Base-by-base conservation (phyloP, 2,797 vertebrate species). In the Orestias chungarensis region DNA sequence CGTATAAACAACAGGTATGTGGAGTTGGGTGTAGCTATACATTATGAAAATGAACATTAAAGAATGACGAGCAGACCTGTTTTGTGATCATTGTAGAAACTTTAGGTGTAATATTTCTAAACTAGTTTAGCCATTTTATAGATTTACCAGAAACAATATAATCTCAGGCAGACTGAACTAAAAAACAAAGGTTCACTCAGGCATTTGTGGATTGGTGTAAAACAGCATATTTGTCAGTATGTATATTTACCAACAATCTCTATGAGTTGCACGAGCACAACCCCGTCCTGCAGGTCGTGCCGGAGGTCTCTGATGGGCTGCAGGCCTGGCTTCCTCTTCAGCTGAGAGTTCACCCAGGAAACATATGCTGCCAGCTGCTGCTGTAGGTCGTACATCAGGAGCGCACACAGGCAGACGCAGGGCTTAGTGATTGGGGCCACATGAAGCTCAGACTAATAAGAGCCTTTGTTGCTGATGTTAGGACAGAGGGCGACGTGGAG, bases 261-360 rank as follows among this genome's bases (percentile, higher is more conserved):
- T 18, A 99, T 96, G 42, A 99, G 96, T 64, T 96, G 94, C 2
- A 93, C 90, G 10, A 99, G 93, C 38, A 97, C 91, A 71, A 98
- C 96, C 5, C 98, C 97, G 86, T 99, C 96, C 71, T 96, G 92
- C 33, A 99, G 96, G 78, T 99, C 98, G 12, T 89, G 94, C 29
- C 97, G 91, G 83, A 99, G 94, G 86, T 98, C 97, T 69, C 93
- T 92, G 62, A 99, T 95, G 0, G 93, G 96, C 72, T 91, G 95
- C 86, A 95, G 80, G 0, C 92, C 91, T 0, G 96, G 95, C 80
- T 94, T 95, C 94, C 96, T 99, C 94, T 86, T 97, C 85, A 99
- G 93, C 90, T 99, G 98, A n/a, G 95, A 94, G 38, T 99, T 99
- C 91, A 99, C 97, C 98, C 98, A 99, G 90, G 96, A 96, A 82